Evolutionary conservation across 2,888 invertebrate species (phyloP).

Genomic region (Onthophagus sagittarius): DNA sequence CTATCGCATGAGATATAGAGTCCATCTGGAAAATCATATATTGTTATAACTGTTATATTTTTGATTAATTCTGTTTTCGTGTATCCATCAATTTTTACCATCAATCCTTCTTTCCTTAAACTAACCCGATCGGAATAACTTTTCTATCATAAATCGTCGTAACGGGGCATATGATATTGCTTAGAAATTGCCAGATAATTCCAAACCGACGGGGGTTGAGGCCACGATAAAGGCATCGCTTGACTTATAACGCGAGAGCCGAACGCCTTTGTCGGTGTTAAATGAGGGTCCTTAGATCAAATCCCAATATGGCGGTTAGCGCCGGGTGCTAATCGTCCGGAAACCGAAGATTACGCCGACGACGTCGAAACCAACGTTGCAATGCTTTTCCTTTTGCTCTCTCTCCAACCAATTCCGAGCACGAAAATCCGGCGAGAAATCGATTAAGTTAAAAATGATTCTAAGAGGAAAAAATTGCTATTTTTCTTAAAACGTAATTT

Average conservation of each 20-base stretch:
- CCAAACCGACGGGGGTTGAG: conserved; percentile 19
- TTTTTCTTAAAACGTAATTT: neutral
- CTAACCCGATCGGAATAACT: conserved; percentile 4
- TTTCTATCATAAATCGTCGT: conserved; percentile 21
- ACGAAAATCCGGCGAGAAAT: neutral
- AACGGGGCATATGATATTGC: conserved; percentile 41
- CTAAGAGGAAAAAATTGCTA: neutral
- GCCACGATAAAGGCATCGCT: conserved; percentile 44
- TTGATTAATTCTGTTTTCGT: neutral
- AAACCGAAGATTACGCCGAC: conserved; percentile 47
- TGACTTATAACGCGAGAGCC: conserved; percentile 47
- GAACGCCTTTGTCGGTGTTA: conserved; percentile 48
- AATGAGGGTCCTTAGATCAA: conserved; percentile 52
- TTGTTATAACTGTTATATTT: too few relatives aligned
- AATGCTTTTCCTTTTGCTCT: conserved; percentile 13
- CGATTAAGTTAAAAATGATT: neutral
- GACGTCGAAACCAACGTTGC: neutral
- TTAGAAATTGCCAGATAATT: conserved; percentile 37
- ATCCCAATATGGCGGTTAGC: conserved; percentile 51
- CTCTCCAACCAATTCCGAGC: neutral
- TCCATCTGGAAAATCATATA: too few relatives aligned
- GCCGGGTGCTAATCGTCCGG: conserved; percentile 49
- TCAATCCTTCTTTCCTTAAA: neutral
- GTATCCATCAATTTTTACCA: neutral
- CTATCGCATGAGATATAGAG: too few relatives aligned